Percentiles rank a stretch among this genome's conserved stretches.
Conservation (phyloP, 2,888 invertebrate genomes). For the Cantharis flavilabris region DNA sequence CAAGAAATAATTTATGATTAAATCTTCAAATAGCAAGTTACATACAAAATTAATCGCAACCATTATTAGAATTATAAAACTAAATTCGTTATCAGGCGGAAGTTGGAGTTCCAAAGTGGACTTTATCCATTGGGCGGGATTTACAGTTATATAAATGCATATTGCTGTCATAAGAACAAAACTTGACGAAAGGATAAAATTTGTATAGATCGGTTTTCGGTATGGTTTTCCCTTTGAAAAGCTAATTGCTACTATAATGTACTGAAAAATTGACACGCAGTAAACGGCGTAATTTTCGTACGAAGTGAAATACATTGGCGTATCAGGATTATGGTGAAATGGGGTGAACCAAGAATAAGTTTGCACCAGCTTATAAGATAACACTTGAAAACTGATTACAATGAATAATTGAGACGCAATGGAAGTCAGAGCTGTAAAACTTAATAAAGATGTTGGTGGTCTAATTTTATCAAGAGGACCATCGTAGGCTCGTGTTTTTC, state of each 20-base stretch:
- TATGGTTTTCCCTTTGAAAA: conserved; percentile 72
- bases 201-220: conserved; percentile 65
- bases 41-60: conserved; percentile 60
- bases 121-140: conserved; percentile 56
- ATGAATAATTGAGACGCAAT: conserved; percentile 59
- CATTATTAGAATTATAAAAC: conserved; percentile 57
- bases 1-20: conserved; percentile 63
- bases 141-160: conserved; percentile 59
- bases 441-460: conserved; percentile 61
- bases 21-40: conserved; percentile 61
- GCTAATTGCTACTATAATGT: conserved; percentile 65
- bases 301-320: conserved; percentile 51
- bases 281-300: conserved; percentile 69
- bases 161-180: conserved; percentile 57
- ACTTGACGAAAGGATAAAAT: conserved; percentile 58
- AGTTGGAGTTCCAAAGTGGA: conserved; percentile 67
- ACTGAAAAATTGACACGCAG: conserved; percentile 67
- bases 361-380: conserved; percentile 58
- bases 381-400: conserved; percentile 57
- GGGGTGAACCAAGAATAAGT: conserved; percentile 62
- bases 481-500: conserved; percentile 61
- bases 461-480: conserved; percentile 56
- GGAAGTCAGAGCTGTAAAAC: conserved; percentile 60
- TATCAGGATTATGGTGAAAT: conserved; percentile 49
- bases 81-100: conserved; percentile 60